phyloP scores from a whole-genome alignment of 2,113 vertebrate genomes.

The Puntigrus tetrazona region DNA sequence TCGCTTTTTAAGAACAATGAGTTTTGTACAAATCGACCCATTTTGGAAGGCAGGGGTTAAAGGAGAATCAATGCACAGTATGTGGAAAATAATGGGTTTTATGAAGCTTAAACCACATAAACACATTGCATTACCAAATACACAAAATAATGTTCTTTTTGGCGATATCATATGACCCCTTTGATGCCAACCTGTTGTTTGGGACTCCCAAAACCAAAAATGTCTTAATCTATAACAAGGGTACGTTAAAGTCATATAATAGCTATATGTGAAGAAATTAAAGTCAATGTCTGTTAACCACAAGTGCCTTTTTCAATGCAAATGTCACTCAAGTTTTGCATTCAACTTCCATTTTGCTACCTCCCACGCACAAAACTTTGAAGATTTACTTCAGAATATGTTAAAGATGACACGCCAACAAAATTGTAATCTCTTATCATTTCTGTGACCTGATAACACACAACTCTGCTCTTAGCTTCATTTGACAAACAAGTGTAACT shows the following conservation, averaged over 20 bases:
- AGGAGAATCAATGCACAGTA: too few species aligned
- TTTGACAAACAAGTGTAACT: constrained; percentile 4
- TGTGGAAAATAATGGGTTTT: too few species aligned
- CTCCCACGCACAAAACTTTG: background rate
- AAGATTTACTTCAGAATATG: background rate
- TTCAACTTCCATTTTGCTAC: background rate
- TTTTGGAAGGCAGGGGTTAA: too few species aligned
- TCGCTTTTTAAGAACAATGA: too few species aligned
- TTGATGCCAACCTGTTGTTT: too few species aligned
- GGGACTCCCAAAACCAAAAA: too few species aligned
- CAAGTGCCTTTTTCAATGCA: background rate
- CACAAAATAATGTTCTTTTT: too few species aligned
- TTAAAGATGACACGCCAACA: background rate
- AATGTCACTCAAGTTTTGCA: background rate
- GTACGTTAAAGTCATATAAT: background rate
- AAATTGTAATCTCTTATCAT: constrained; percentile 11
- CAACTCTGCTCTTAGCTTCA: background rate
- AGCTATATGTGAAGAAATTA: background rate
- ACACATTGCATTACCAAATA: too few species aligned
- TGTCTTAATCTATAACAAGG: too few species aligned
- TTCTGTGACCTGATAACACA: background rate
- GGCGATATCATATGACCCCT: too few species aligned
- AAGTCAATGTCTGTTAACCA: background rate
- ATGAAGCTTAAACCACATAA: too few species aligned
- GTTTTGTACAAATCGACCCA: too few species aligned